Evolutionary conservation across 2,113 vertebrate species (phyloP).

Genomic region (Bujurquina vittata): DNA sequence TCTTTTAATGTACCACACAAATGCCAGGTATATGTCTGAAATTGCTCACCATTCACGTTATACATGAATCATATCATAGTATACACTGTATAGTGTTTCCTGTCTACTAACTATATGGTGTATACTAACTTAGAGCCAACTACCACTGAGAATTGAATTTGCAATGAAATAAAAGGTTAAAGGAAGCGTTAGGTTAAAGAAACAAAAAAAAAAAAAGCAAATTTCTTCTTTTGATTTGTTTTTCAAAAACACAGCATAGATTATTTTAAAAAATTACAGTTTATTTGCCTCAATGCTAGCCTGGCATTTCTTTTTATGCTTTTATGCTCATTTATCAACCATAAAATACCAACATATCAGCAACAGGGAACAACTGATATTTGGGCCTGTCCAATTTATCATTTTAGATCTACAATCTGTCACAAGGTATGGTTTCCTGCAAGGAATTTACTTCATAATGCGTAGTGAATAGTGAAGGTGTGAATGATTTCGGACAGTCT

Average conservation of each 20-base stretch:
- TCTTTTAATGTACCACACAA: neutral
- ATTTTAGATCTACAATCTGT: neutral
- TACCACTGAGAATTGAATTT: neutral
- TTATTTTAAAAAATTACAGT: neutral
- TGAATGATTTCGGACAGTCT: neutral
- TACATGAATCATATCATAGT: neutral
- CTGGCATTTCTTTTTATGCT: neutral
- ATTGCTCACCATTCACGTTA: neutral
- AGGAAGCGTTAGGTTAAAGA: neutral
- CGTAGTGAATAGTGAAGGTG: neutral
- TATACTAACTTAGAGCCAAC: neutral
- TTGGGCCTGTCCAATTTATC: neutral
- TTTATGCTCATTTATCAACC: neutral
- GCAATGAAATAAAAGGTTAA: neutral
- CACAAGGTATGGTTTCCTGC: neutral
- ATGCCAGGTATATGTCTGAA: neutral
- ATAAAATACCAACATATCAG: neutral
- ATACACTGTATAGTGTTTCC: neutral
- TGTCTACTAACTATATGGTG: neutral
- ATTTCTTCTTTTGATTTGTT: neutral
- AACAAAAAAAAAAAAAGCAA: neutral
- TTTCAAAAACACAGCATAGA: neutral
- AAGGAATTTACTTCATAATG: neutral
- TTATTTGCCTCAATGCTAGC: neutral
- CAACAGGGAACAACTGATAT: neutral